Conservation (phyloP, 2,797 vertebrate species). For the Novumbra hubbsi region DNA sequence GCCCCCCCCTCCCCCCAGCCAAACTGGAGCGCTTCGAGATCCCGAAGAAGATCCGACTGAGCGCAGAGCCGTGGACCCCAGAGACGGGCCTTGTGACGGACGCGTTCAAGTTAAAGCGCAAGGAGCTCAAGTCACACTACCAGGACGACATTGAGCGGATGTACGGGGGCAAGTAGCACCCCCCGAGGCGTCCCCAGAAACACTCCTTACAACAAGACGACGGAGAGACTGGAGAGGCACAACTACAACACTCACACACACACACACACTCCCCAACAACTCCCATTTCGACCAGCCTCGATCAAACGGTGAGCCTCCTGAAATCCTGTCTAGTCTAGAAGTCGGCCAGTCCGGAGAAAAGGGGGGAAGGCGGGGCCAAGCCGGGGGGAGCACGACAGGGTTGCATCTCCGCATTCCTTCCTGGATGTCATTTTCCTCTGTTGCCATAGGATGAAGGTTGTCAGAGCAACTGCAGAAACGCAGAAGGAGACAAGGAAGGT, state of each 20-base stretch:
- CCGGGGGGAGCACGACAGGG: too few relatives aligned
- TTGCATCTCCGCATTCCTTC: slow-evolving; percentile 21
- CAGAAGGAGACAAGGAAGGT: slow-evolving; percentile 37
- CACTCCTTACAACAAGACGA: slow-evolving; percentile 42
- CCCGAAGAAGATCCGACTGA: slow-evolving; percentile 92
- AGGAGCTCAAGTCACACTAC: slow-evolving; percentile 92
- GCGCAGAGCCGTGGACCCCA: slow-evolving; percentile 92
- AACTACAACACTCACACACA: slow-evolving; percentile 71
- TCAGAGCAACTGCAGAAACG: slow-evolving; percentile 32
- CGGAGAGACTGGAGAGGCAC: slow-evolving; percentile 93
- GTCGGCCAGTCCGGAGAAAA: slow-evolving; percentile 20
- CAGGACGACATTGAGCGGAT: slow-evolving; percentile 95
- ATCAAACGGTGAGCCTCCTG: slow-evolving; percentile 40
- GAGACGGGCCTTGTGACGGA: slow-evolving; percentile 97
- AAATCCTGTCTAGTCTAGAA: slow-evolving; percentile 25
- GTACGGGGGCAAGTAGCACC: slow-evolving; percentile 88
- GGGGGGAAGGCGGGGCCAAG: slow-evolving; percentile 6
- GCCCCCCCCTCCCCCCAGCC: slow-evolving; percentile 68
- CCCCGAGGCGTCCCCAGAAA: slow-evolving; percentile 10
- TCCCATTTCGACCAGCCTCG: slow-evolving; percentile 47
- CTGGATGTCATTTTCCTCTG: slow-evolving; percentile 19
- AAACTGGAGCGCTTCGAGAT: slow-evolving; percentile 96
- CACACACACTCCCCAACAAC: slow-evolving; percentile 33
- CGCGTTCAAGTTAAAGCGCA: slow-evolving; percentile 97
- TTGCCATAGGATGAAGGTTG: slow-evolving; percentile 44